Percentiles rank a stretch among this genome's conserved stretches.
Evolutionary conservation across 2,113 vertebrate genomes (phyloP).

Genomic region (Serilophus lunatus): DNA sequence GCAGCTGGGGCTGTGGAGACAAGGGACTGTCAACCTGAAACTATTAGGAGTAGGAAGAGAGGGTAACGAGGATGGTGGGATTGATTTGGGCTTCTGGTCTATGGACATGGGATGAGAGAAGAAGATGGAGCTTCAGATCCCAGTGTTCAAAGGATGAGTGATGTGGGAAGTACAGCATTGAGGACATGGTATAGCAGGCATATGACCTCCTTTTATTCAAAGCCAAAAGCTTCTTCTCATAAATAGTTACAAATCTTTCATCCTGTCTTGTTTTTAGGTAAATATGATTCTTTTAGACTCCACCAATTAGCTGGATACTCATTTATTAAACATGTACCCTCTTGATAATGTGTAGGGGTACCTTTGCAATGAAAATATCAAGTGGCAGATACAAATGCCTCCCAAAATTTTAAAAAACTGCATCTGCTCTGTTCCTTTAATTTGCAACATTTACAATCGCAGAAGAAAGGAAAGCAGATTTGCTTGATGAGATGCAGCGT

Average conservation of each 20-base stretch:
- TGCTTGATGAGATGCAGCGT: neutral
- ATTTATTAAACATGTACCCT: neutral
- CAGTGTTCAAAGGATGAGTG: neutral
- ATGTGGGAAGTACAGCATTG: neutral
- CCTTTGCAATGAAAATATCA: neutral
- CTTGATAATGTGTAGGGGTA: neutral
- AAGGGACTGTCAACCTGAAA: neutral
- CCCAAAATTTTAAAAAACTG: neutral
- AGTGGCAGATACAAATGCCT: neutral
- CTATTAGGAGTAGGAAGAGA: neutral
- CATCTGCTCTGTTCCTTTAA: neutral
- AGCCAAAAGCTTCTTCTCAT: neutral
- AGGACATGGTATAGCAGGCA: neutral
- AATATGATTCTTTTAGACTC: neutral
- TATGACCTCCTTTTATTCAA: neutral
- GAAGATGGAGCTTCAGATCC: neutral
- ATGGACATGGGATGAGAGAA: rapidly evolving
- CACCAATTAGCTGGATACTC: neutral
- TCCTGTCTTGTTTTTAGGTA: neutral
- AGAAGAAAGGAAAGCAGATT: neutral
- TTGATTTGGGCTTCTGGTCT: neutral
- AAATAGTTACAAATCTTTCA: neutral
- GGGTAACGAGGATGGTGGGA: neutral
- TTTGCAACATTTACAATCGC: neutral
- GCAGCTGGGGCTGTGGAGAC: rapidly evolving